Conservation (phyloP, 2,888 invertebrate species). For the Amorpha juglandis region DNA sequence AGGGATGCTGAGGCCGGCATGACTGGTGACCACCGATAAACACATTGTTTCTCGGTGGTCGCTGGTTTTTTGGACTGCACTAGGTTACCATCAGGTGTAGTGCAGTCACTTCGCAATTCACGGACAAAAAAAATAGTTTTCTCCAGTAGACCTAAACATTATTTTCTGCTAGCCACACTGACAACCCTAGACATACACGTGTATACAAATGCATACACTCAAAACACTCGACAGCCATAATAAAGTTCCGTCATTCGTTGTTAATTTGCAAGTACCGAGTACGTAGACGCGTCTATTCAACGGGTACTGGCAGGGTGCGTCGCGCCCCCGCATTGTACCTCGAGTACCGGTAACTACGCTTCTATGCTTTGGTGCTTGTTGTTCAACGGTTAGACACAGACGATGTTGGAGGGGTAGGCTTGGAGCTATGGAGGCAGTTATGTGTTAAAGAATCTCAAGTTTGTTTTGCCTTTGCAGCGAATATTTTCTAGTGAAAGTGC, state of each 20-base stretch:
- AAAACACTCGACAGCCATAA: slow-evolving; percentile 7
- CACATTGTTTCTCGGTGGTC: too few species aligned
- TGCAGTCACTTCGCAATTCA: too few species aligned
- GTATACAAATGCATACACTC: not conserved
- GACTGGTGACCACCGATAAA: too few species aligned
- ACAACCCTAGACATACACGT: not conserved
- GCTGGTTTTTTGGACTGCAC: too few species aligned
- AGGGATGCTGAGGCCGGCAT: too few species aligned
- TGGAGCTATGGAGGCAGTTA: not conserved
- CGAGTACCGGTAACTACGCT: slow-evolving; percentile 8
- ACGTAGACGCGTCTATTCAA: slow-evolving; percentile 3
- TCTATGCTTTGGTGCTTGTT: slow-evolving; percentile 4
- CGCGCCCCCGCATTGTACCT: not conserved
- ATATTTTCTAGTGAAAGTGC: too few species aligned
- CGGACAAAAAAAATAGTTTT: too few species aligned
- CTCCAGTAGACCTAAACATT: not conserved
- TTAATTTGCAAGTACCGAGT: slow-evolving; percentile 1
- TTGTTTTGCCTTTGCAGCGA: too few species aligned
- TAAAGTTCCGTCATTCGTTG: not conserved
- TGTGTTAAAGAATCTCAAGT: not conserved
- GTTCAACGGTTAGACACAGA: slow-evolving; percentile 4
- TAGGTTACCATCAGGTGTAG: too few species aligned
- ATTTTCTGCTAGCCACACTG: too few species aligned
- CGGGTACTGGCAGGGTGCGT: not conserved
- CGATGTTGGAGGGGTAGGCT: not conserved